Percentiles rank a stretch among this genome's conserved stretches.
phyloP scores from a whole-genome alignment of 2,797 vertebrate species.

The Oreochromis grahami region DNA sequence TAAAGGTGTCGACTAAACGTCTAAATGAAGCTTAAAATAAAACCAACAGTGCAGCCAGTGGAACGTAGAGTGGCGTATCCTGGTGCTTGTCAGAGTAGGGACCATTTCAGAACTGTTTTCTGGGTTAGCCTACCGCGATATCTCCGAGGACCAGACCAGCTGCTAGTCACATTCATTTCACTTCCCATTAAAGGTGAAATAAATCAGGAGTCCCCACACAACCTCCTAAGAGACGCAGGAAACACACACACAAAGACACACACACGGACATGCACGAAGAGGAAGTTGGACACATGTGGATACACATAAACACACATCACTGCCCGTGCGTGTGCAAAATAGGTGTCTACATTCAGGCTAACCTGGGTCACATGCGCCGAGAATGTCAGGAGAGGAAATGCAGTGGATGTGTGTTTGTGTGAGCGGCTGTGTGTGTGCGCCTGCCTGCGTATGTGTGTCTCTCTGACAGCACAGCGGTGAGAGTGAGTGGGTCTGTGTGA shows the following conservation, averaged over 20 bases:
- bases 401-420: slow-evolving; percentile 25
- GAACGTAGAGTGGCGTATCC: slow-evolving; percentile 37
- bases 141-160: slow-evolving; percentile 74
- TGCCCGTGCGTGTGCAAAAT: neutral
- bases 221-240: slow-evolving; percentile 54
- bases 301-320: slow-evolving; percentile 10
- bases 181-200: slow-evolving; percentile 79
- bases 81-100: slow-evolving; percentile 32
- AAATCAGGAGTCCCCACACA: slow-evolving; percentile 73
- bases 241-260: slow-evolving; percentile 27
- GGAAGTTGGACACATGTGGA: slow-evolving; percentile 32
- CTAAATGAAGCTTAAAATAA: slow-evolving; percentile 49
- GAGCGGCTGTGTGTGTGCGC: neutral
- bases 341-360: slow-evolving; percentile 31
- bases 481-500: slow-evolving; percentile 68
- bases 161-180: slow-evolving; percentile 79
- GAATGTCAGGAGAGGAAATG: slow-evolving; percentile 53
- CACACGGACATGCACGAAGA: neutral
- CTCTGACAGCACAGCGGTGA: slow-evolving; percentile 63
- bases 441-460: slow-evolving; percentile 25
- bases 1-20: slow-evolving; percentile 22
- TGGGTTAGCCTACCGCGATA: slow-evolving; percentile 68
- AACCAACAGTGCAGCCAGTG: slow-evolving; percentile 30
- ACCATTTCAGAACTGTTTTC: slow-evolving; percentile 63
- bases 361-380: slow-evolving; percentile 48